Evolutionary conservation across 2,797 vertebrate genomes (phyloP).

Genomic region (Mallotus villosus): DNA sequence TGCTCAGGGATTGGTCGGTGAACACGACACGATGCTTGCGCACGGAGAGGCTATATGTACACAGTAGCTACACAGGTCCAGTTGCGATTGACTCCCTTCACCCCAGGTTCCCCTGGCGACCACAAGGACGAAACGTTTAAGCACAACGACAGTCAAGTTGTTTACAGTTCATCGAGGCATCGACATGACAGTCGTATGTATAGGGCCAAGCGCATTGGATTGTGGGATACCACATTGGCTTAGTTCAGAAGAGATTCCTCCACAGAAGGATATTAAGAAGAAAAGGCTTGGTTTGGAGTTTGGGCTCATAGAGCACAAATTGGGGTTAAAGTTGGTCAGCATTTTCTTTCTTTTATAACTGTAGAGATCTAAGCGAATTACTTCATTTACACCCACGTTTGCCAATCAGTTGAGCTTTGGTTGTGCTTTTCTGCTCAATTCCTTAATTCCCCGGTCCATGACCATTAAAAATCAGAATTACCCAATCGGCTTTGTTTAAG

Average conservation of each 20-base stretch:
- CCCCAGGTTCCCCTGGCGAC: neutral
- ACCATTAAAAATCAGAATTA: neutral
- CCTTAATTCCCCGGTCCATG: neutral
- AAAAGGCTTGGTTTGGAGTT: conserved; percentile 11
- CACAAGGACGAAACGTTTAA: conserved; percentile 26
- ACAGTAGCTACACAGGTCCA: conserved; percentile 19
- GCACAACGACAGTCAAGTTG: conserved; percentile 23
- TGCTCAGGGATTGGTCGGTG: conserved; percentile 19
- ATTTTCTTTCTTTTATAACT: neutral
- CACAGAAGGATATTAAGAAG: conserved; percentile 28
- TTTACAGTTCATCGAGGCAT: conserved; percentile 35
- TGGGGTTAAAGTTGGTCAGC: neutral
- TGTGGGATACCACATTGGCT: conserved; percentile 8
- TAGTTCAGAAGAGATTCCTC: neutral
- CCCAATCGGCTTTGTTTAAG: neutral
- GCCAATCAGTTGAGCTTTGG: neutral
- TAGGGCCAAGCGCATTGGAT: conserved; percentile 7
- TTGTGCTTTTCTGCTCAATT: conserved; percentile 7
- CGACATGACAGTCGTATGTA: conserved; percentile 15
- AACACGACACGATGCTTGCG: conserved; percentile 23
- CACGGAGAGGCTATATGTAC: conserved; percentile 24
- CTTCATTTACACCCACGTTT: neutral
- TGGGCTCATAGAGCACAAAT: neutral
- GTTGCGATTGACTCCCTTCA: conserved; percentile 28
- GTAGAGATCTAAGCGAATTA: no score